Percentiles rank a stretch among this genome's conserved stretches.
These are phyloP conservation scores for Eristalis intricaria DNA, from an alignment of 2,888 invertebrate genomes.

Conservation along the genomic window DNA sequence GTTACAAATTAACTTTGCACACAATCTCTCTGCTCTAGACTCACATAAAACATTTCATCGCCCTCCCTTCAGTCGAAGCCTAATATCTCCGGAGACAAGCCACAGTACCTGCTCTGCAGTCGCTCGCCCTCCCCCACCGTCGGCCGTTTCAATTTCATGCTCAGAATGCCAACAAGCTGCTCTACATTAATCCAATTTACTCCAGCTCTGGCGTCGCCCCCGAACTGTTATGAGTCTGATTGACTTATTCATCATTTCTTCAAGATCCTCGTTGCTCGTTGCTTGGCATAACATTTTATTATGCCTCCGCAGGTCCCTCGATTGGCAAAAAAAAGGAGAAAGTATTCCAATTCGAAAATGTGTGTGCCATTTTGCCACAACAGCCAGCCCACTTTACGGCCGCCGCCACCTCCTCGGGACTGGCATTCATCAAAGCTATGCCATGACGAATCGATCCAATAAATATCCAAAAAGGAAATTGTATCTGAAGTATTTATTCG, in stretches of 20 bases:
- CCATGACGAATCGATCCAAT: neutral
- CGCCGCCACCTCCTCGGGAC: neutral
- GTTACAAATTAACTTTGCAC: neutral
- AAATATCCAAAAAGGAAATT: neutral
- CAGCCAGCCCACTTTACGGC: neutral
- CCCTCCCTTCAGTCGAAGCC: neutral
- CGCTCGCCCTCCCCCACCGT: too few relatives aligned
- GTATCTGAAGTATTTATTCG: neutral
- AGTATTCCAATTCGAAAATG: neutral
- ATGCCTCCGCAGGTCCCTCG: neutral
- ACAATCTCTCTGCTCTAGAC: neutral
- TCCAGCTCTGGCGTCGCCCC: neutral
- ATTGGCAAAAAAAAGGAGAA: neutral
- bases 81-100: neutral
- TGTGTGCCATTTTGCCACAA: neutral
- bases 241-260: constrained; percentile 1
- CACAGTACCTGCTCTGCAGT: neutral
- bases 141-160: neutral
- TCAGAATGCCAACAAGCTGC: neutral
- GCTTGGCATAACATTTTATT: neutral
- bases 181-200: constrained; percentile 1
- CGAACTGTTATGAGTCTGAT: neutral
- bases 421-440: neutral
- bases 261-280: neutral
- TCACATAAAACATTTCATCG: neutral